Evolutionary conservation across 2,113 vertebrate species (phyloP).

Genomic region (Ophiodon elongatus): DNA sequence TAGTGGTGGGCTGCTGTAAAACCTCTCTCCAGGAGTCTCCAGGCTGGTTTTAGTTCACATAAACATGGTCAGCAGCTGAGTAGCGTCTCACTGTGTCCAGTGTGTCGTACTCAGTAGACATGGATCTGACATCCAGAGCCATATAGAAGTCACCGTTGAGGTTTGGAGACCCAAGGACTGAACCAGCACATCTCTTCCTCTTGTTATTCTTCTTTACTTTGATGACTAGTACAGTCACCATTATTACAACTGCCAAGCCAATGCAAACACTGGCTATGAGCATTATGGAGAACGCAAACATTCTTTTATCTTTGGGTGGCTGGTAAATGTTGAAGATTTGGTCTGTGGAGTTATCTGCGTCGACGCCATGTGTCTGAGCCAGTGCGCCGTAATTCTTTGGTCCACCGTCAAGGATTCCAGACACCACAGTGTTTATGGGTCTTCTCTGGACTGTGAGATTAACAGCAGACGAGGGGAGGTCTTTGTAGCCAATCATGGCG

Average conservation of each 20-base stretch:
- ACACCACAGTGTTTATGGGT: background rate
- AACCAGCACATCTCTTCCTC: background rate
- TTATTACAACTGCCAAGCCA: background rate
- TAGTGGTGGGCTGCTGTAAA: background rate
- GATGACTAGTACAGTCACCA: background rate
- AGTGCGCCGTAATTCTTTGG: background rate
- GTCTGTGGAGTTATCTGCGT: background rate
- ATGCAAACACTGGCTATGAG: background rate
- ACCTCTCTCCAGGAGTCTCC: background rate
- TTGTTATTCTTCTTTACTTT: background rate
- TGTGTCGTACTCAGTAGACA: constrained; percentile 12
- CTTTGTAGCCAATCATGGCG: background rate
- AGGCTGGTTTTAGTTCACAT: constrained; percentile 4
- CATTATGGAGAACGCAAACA: background rate
- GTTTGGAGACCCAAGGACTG: background rate
- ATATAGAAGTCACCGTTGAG: background rate
- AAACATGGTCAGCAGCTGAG: background rate
- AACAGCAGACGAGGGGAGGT: constrained; percentile 6
- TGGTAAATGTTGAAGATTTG: background rate
- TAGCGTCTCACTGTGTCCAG: background rate
- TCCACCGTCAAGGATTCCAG: background rate
- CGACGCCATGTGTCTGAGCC: background rate
- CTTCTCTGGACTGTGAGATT: background rate
- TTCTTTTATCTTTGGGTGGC: background rate
- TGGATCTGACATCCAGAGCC: background rate